A percentile compares a stretch with the other conserved stretches of the same genome.
These are phyloP conservation scores for Drosophila melanocephala DNA, from an alignment of 2,888 invertebrate species.

Conservation along the genomic window DNA sequence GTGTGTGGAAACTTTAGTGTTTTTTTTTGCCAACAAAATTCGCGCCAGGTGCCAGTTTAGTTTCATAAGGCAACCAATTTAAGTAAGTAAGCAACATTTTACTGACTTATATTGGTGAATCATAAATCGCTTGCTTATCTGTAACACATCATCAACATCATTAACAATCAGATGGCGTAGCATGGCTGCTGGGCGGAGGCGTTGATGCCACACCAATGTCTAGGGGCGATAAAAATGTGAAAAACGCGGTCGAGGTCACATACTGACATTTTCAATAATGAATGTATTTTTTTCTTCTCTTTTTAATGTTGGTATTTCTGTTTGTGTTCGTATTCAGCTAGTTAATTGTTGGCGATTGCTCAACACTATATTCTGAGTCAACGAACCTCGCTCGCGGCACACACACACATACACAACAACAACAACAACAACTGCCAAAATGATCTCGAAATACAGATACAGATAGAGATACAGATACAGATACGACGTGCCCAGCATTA, in stretches of 20 bases:
- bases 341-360: constrained; percentile 63
- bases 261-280: constrained; percentile 76
- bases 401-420: constrained; percentile 10
- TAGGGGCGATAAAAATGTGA: constrained; percentile 60
- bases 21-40: constrained; percentile 31
- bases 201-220: constrained; percentile 25
- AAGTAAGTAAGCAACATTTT: background rate
- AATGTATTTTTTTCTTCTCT: constrained; percentile 11
- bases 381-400: constrained; percentile 59
- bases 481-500: constrained; percentile 65
- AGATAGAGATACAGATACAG: constrained; percentile 47
- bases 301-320: background rate
- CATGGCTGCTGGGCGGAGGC: constrained; percentile 14
- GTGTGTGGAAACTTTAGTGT: constrained; percentile 10
- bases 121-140: background rate
- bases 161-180: background rate
- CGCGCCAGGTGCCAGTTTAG: constrained; percentile 1
- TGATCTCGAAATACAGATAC: constrained; percentile 42
- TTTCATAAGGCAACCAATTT: background rate
- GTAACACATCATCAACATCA: constrained; percentile 8
- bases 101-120: background rate
- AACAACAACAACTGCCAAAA: constrained; percentile 20
- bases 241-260: constrained; percentile 79
- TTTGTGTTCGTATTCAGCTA: constrained; percentile 34
- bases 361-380: constrained; percentile 68